Conservation (phyloP, 2,888 invertebrate species). For the Agonopterix arenella region DNA sequence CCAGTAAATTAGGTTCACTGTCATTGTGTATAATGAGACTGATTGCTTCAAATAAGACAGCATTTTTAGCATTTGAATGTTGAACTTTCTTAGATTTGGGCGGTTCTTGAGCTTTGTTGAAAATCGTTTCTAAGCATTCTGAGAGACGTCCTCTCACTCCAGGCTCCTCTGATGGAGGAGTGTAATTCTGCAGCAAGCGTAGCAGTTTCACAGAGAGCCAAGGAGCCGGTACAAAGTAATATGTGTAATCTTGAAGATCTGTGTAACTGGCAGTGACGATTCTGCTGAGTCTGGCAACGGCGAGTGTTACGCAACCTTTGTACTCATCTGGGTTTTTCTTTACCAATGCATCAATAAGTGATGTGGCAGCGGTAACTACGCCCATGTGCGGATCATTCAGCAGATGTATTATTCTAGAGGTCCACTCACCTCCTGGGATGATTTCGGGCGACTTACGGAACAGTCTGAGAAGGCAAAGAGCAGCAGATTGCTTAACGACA, state of each 20-base stretch:
- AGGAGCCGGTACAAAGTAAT: slow-evolving; percentile 99
- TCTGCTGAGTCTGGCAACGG: slow-evolving; percentile 96
- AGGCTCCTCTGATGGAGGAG: slow-evolving; percentile 96
- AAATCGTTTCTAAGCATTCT: slow-evolving; percentile 98
- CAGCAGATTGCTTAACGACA: slow-evolving; percentile 99
- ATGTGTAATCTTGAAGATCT: slow-evolving; percentile 99
- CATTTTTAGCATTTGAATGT: slow-evolving; percentile 99
- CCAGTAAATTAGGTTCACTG: slow-evolving; percentile 96
- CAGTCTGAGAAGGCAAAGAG: slow-evolving; percentile 94
- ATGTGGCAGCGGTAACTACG: slow-evolving; percentile 98
- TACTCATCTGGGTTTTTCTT: slow-evolving; percentile 99
- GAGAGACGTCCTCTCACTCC: slow-evolving; percentile 96
- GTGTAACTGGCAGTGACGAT: slow-evolving; percentile 99
- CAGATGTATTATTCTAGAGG: slow-evolving; percentile 98
- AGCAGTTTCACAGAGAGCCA: slow-evolving; percentile 99
- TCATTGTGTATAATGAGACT: slow-evolving; percentile 99
- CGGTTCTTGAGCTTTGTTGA: slow-evolving; percentile 99
- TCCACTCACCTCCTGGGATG: slow-evolving; percentile 98
- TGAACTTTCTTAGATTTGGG: slow-evolving; percentile 99
- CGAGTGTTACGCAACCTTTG: slow-evolving; percentile 98
- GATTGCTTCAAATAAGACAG: slow-evolving; percentile 99
- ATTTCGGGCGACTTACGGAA: slow-evolving; percentile 97
- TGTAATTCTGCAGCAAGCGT: slow-evolving; percentile 97
- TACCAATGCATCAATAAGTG: slow-evolving; percentile 97
- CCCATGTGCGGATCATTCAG: slow-evolving; percentile 99